phyloP scores from a whole-genome alignment of 2,113 vertebrate species.

The Steatornis caripensis region DNA sequence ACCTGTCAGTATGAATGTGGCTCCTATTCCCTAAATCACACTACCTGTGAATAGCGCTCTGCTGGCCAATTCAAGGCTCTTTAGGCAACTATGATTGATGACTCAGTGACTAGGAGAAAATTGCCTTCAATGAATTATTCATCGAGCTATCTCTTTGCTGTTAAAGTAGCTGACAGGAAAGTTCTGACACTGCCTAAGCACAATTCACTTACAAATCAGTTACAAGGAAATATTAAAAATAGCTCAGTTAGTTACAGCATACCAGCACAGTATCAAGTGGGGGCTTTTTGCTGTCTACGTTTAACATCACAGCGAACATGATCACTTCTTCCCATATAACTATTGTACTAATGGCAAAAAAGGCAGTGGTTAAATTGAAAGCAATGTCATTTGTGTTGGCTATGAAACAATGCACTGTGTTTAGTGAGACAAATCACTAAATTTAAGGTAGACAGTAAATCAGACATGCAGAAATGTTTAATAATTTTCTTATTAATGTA shows the following conservation, averaged over 20 bases:
- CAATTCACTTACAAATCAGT: conserved; percentile 96
- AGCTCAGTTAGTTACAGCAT: conserved; percentile 83
- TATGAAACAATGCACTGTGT: conserved; percentile 74
- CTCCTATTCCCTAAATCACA: conserved; percentile 84
- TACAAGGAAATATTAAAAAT: conserved; percentile 95
- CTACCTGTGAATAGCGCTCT: conserved; percentile 85
- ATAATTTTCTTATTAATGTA: conserved; percentile 60
- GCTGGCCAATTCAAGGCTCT: conserved; percentile 89
- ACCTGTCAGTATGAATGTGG: conserved; percentile 84
- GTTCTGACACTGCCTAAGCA: conserved; percentile 90
- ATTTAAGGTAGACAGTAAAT: conserved; percentile 72
- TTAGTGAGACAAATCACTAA: conserved; percentile 66
- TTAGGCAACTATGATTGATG: conserved; percentile 95
- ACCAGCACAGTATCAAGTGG: conserved; percentile 83
- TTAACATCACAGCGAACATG: conserved; percentile 74
- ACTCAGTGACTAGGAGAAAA: conserved; percentile 96
- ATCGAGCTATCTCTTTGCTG: conserved; percentile 94
- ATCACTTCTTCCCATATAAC: conserved; percentile 72
- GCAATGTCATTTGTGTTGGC: conserved; percentile 76
- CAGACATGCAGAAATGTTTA: conserved; percentile 65
- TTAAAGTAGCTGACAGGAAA: conserved; percentile 95
- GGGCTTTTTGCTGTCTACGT: conserved; percentile 80
- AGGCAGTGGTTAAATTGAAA: conserved; percentile 74
- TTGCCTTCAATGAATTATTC: conserved; percentile 94
- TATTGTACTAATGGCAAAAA: conserved; percentile 76